Conservation (phyloP, 2,888 invertebrate genomes). For the Sicus ferrugineus region DNA sequence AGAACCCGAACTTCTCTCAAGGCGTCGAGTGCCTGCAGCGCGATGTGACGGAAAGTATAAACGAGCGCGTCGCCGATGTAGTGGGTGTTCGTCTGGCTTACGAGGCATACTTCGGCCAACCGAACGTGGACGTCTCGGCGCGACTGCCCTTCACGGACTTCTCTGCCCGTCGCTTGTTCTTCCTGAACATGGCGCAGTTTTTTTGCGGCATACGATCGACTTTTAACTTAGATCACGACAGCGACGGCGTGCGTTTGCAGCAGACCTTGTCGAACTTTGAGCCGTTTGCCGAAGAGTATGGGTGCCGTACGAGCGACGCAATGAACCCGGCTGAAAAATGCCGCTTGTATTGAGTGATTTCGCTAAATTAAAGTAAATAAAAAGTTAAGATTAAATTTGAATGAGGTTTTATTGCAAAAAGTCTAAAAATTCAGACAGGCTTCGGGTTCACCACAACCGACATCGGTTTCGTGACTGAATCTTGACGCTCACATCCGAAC, state of each 20-base stretch:
- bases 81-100: slow-evolving; percentile 52
- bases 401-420: not conserved
- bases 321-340: slow-evolving; percentile 53
- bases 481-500: slow-evolving; percentile 53
- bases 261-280: slow-evolving; percentile 49
- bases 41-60: slow-evolving; percentile 43
- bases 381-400: not conserved
- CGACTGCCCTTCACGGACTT: slow-evolving; percentile 29
- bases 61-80: slow-evolving; percentile 55
- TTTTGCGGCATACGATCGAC: slow-evolving; percentile 49
- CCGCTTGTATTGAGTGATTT: slow-evolving; percentile 47
- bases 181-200: slow-evolving; percentile 55
- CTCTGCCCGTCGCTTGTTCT: slow-evolving; percentile 48
- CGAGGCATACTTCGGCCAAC: slow-evolving; percentile 43
- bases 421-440: too few relatives aligned
- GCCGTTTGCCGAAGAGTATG: slow-evolving; percentile 47
- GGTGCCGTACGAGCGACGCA: slow-evolving; percentile 43
- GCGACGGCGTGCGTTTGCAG: slow-evolving; percentile 51
- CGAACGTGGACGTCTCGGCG: not conserved
- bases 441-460: slow-evolving; percentile 54
- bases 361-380: not conserved
- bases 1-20: slow-evolving; percentile 20
- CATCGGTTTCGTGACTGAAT: slow-evolving; percentile 58
- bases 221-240: slow-evolving; percentile 49
- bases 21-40: slow-evolving; percentile 42